A percentile compares a stretch with the other conserved stretches of the same genome.
Evolutionary conservation across 2,113 vertebrate species (phyloP).

Genomic region (Melanotaenia duboulayi): DNA sequence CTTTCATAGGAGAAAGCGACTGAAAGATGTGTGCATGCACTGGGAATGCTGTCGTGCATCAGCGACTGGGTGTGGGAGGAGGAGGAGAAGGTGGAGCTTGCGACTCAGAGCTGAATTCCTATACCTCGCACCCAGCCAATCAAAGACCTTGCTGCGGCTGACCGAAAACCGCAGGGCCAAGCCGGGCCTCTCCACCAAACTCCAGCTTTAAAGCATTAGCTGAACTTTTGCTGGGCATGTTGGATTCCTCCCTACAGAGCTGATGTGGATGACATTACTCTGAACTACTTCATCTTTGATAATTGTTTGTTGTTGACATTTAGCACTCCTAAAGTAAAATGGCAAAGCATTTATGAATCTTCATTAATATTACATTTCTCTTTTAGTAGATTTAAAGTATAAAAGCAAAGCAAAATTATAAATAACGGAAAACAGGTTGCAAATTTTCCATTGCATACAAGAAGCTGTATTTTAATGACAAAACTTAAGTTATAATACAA

Average conservation of each 20-base stretch:
- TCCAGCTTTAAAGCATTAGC: slow-evolving; percentile 73
- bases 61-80: slow-evolving; percentile 65
- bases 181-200: slow-evolving; percentile 66
- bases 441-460: neutral
- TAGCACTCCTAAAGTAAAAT: neutral
- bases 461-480: neutral
- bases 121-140: slow-evolving; percentile 79
- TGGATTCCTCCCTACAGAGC: slow-evolving; percentile 18
- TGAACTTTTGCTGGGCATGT: slow-evolving; percentile 43
- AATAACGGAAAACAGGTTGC: too few relatives aligned
- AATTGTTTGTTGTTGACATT: neutral
- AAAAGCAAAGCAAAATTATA: neutral
- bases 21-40: slow-evolving; percentile 21
- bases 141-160: slow-evolving; percentile 75
- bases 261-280: neutral
- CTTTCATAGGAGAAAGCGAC: slow-evolving; percentile 25
- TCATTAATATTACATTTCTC: too few relatives aligned
- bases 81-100: slow-evolving; percentile 62
- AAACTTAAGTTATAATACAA: neutral
- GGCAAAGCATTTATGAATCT: too few relatives aligned
- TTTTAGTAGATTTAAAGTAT: neutral
- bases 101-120: slow-evolving; percentile 85
- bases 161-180: slow-evolving; percentile 76
- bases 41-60: slow-evolving; percentile 73
- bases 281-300: neutral